Percentiles rank a stretch among this genome's conserved stretches.
Evolutionary conservation across 2,888 invertebrate species (phyloP).

Genomic region (Netelia inedita): DNA sequence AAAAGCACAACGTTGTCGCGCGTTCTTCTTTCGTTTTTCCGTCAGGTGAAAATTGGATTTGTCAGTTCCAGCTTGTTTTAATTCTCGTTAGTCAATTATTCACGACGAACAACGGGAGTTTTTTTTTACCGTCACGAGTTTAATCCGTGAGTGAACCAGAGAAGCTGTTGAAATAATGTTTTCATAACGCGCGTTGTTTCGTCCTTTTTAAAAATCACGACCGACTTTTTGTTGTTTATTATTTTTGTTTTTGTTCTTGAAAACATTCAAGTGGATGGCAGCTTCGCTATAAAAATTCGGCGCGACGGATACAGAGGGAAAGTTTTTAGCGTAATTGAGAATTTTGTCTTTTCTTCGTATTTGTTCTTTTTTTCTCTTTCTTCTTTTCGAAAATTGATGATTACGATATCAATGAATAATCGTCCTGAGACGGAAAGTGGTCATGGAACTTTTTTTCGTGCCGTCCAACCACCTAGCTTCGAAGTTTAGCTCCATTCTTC

Average conservation of each 20-base stretch:
- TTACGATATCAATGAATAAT: constrained; percentile 58
- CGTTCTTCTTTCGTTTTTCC: neutral
- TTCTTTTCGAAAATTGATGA: constrained; percentile 45
- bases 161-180: constrained; percentile 38
- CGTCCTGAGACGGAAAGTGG: constrained; percentile 41
- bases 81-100: neutral
- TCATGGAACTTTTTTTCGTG: constrained; percentile 44
- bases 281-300: constrained; percentile 60
- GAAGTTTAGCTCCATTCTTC: constrained; percentile 31
- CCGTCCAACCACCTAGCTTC: constrained; percentile 22
- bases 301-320: constrained; percentile 52
- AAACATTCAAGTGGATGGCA: constrained; percentile 63
- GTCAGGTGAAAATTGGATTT: constrained; percentile 28
- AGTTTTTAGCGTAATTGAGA: constrained; percentile 20
- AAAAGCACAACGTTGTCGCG: neutral
- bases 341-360: constrained; percentile 3
- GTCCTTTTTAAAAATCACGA: neutral
- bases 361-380: neutral
- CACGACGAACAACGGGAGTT: neutral
- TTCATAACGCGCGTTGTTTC: constrained; percentile 19
- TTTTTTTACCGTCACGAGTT: constrained; percentile 25
- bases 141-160: constrained; percentile 66
- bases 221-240: neutral
- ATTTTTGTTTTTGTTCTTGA: constrained; percentile 19
- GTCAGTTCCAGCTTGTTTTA: neutral